phyloP scores from a whole-genome alignment of 2,113 vertebrate species.

The Cichladusa arquata region DNA sequence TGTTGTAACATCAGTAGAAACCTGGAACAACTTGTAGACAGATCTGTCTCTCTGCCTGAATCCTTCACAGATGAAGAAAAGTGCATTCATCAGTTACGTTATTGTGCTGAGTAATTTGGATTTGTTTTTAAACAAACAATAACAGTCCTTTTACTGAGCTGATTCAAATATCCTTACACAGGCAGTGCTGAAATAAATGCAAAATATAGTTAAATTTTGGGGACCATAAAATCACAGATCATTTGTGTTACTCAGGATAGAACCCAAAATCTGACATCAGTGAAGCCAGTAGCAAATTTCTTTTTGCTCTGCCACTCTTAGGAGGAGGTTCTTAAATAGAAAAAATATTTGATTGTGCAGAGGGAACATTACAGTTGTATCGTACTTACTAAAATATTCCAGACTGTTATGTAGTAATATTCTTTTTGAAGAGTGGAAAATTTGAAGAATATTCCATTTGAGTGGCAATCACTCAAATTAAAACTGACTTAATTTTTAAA shows the following conservation, averaged over 20 bases:
- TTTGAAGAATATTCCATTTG: neutral
- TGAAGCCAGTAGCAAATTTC: neutral
- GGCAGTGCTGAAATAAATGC: neutral
- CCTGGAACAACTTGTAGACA: neutral
- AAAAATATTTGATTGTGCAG: neutral
- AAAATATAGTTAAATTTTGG: neutral
- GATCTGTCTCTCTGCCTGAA: neutral
- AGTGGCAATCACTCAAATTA: neutral
- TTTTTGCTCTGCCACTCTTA: neutral
- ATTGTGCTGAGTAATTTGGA: neutral
- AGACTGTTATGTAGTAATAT: neutral
- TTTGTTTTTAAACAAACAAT: neutral
- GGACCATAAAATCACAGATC: neutral
- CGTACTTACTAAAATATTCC: neutral
- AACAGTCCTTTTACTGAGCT: neutral
- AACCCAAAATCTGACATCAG: neutral
- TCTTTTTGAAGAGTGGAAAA: neutral
- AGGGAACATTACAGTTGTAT: neutral
- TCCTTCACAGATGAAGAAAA: neutral
- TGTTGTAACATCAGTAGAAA: neutral
- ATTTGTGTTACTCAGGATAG: neutral
- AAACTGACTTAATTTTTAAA: neutral
- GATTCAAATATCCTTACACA: neutral
- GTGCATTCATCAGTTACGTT: accelerated
- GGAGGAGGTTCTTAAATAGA: neutral